Evolutionary conservation across 2,797 vertebrate genomes (phyloP).

Genomic region (Falco columbarius): DNA sequence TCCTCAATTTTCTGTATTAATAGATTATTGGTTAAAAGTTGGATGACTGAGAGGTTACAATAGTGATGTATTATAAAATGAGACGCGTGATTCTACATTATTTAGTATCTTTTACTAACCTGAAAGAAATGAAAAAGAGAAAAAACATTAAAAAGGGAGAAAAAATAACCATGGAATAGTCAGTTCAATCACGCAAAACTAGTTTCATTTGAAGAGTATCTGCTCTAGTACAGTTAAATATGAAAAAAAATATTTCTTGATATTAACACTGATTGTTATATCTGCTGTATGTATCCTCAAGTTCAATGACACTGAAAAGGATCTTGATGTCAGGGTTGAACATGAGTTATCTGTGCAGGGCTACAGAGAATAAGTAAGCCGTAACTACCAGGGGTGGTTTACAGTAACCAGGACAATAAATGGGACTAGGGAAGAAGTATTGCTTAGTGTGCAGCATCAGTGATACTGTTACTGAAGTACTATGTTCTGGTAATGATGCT

Average conservation of each 20-base stretch:
- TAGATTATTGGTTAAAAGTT: not conserved
- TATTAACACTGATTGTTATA: not conserved
- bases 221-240: not conserved
- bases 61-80: not conserved
- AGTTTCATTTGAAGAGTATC: not conserved
- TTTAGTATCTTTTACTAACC: not conserved
- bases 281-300: not conserved
- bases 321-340: not conserved
- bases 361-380: not conserved
- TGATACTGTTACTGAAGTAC: not conserved
- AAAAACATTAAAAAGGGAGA: not conserved
- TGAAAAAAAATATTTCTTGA: not conserved
- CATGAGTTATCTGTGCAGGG: not conserved
- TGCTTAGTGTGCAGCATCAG: not conserved
- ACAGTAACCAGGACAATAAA: not conserved
- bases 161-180: not conserved
- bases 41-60: not conserved
- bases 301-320: not conserved
- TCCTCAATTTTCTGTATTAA: not conserved
- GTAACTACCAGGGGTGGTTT: not conserved
- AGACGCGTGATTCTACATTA: not conserved
- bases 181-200: not conserved
- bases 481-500: not conserved
- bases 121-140: not conserved
- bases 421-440: not conserved